Evolutionary conservation across 2,113 vertebrate genomes (phyloP).

Genomic region (Sebastes fasciatus): DNA sequence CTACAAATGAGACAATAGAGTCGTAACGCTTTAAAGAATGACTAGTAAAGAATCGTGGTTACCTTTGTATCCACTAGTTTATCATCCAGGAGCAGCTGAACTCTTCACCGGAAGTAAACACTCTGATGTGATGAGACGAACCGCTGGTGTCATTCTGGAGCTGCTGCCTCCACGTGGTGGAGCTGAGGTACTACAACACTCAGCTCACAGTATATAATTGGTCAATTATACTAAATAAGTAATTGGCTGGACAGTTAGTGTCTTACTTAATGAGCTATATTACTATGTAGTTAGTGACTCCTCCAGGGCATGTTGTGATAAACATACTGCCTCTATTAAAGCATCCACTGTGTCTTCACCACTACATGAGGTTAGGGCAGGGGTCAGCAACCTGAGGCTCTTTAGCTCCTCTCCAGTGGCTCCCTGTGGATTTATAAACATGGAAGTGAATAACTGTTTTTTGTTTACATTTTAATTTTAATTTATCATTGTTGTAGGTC

Average conservation of each 20-base stretch:
- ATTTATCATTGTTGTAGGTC: too few species aligned
- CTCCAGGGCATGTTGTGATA: neutral
- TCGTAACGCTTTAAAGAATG: fast-evolving
- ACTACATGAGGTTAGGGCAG: too few species aligned
- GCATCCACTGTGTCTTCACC: neutral
- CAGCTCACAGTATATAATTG: neutral
- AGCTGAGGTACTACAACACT: conserved; percentile 44
- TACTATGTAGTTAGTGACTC: neutral
- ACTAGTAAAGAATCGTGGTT: conserved; percentile 4
- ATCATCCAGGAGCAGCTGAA: conserved; percentile 47
- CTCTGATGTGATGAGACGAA: neutral
- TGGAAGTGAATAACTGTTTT: too few species aligned
- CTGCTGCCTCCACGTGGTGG: conserved; percentile 55
- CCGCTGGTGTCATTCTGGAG: neutral
- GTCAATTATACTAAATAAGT: neutral
- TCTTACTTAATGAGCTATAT: neutral
- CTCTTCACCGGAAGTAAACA: conserved; percentile 72
- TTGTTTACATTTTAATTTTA: too few species aligned
- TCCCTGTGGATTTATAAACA: too few species aligned
- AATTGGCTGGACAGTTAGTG: neutral
- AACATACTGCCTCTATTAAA: neutral
- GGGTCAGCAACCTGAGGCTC: too few species aligned
- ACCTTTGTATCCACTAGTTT: conserved; percentile 59
- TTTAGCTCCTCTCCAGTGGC: too few species aligned
- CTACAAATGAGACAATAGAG: fast-evolving